Conservation (phyloP, 2,888 invertebrate genomes). For the Ryuthela nishihirai region DNA sequence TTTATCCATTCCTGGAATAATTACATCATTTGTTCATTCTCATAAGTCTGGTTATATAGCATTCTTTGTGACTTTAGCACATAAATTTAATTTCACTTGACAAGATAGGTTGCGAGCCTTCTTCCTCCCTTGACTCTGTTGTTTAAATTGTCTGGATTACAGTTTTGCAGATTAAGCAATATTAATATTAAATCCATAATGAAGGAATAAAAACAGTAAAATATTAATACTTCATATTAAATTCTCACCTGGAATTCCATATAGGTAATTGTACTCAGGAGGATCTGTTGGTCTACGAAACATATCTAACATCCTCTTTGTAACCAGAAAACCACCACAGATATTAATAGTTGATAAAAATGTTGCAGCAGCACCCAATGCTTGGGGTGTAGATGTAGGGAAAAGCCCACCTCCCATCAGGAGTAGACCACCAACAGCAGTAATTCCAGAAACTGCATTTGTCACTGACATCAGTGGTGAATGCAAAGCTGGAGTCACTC, state of each 20-base stretch:
- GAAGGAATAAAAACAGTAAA: too few relatives aligned
- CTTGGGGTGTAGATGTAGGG: constrained; percentile 70
- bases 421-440: constrained; percentile 82
- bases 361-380: constrained; percentile 74
- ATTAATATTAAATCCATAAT: too few relatives aligned
- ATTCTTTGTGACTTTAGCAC: too few relatives aligned
- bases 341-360: constrained; percentile 86
- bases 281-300: constrained; percentile 76
- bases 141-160: too few relatives aligned
- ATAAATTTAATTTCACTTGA: too few relatives aligned
- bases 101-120: too few relatives aligned
- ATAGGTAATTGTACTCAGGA: constrained; percentile 77
- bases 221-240: too few relatives aligned
- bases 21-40: too few relatives aligned
- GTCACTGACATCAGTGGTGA: constrained; percentile 90
- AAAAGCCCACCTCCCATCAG: constrained; percentile 78
- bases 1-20: too few relatives aligned
- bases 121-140: too few relatives aligned
- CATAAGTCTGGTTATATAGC: too few relatives aligned
- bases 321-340: constrained; percentile 84
- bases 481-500: constrained; percentile 83
- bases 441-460: constrained; percentile 86
- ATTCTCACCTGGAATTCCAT: constrained; percentile 68
- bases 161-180: too few relatives aligned
- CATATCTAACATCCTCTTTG: constrained; percentile 89